A percentile compares a stretch with the other conserved stretches of the same genome.
These are phyloP conservation scores for Lampris megalopsis DNA, from an alignment of 2,113 vertebrate genomes.

Conservation along the genomic window DNA sequence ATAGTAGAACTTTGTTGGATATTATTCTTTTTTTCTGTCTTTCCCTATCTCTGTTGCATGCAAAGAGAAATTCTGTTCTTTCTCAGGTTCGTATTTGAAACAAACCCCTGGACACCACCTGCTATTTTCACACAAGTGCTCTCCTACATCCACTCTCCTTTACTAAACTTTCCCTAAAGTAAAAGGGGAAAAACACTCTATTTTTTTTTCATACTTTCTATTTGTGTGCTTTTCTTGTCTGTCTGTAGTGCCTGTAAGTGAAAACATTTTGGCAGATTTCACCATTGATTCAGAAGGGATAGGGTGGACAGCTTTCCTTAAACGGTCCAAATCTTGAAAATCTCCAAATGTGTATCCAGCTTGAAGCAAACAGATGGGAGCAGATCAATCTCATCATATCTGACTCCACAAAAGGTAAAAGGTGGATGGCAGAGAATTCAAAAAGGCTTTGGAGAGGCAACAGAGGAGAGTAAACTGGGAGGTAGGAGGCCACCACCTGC, in stretches of 20 bases:
- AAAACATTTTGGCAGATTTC: not conserved
- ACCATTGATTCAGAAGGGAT: not conserved
- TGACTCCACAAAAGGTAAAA: not conserved
- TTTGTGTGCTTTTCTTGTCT: not conserved
- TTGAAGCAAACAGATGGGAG: slow-evolving; percentile 8
- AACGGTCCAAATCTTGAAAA: slow-evolving; percentile 42
- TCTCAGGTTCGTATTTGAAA: slow-evolving; percentile 7
- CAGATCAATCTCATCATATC: slow-evolving; percentile 37
- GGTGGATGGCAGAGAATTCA: not conserved
- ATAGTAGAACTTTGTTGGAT: slow-evolving; percentile 4
- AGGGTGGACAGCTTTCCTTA: not conserved
- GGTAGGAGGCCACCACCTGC: too few relatives aligned
- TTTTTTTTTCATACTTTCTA: not conserved
- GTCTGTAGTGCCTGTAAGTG: not conserved
- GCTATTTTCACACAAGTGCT: not conserved
- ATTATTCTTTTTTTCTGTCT: not conserved
- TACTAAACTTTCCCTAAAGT: not conserved
- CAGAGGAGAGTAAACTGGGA: not conserved
- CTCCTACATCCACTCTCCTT: slow-evolving; percentile 3
- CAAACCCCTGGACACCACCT: not conserved
- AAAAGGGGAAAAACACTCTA: not conserved
- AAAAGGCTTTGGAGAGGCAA: slow-evolving; percentile 12
- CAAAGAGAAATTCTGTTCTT: slow-evolving; percentile 14
- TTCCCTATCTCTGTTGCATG: not conserved
- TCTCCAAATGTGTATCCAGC: slow-evolving; percentile 28